Base-by-base conservation (phyloP, 2,113 vertebrate species). In the Corythornis vintsioides region DNA sequence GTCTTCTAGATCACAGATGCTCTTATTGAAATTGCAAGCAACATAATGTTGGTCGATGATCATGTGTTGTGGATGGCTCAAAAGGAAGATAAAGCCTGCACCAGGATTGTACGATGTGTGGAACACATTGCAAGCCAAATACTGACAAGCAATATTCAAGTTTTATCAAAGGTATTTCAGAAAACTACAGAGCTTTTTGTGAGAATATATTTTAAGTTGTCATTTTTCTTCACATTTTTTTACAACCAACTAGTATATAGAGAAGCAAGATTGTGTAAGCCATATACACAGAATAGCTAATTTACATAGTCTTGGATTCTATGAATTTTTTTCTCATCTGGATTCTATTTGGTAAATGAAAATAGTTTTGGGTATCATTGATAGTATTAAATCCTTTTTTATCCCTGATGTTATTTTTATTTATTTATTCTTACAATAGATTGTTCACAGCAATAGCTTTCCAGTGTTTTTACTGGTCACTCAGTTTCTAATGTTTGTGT, bases 21-120 rank as follows among this genome's bases (percentile, higher is more conserved):
- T 65, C 97, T 99, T 43, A 96, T 98, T 33, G 98, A 98, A 95
- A 98, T 99, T 73, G 98, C 98, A 90, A 99, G 98, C 87, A 98
- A 98, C 94, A 97, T 98, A 95, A 99, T 99, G 99, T 93, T 98
- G 31, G 98, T 98, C 21, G 98, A 99, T 94, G 98, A 99, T 79
- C 98, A 98, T 5, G 95, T 98, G 33, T 85, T 99, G 92, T 99
- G 98, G 98, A 98, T 98, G 98, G 98, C 98, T 28, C 99, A 99
- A 91, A 98, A 98, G 13, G 98, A 99, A 92, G 98, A 98, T 56
- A 96, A 97, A 86, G 99, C 98, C 4, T 99, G 98, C 91, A 98
- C 98, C 5, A 98, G 98, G 25, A 98, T 99, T 52, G 98, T 99
- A 43, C 98, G 97, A 83, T 98, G 98, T 67, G 98, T 99, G 92